Evolutionary conservation across 2,113 vertebrate species (phyloP).

Genomic region (Gasterosteus aculeatus): DNA sequence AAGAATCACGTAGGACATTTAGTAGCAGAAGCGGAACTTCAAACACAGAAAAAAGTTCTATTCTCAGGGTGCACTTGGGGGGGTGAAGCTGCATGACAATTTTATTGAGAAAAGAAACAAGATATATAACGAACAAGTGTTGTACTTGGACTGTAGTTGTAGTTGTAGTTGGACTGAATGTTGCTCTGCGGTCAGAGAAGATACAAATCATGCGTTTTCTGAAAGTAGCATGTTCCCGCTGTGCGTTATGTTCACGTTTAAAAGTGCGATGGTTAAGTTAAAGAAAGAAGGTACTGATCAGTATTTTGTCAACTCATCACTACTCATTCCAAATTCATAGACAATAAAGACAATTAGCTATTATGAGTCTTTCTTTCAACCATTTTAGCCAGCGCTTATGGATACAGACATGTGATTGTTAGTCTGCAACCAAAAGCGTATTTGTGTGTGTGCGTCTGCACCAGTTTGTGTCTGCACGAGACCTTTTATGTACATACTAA

Average conservation of each 20-base stretch:
- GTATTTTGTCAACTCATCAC: slow-evolving; percentile 85
- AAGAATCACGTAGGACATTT: slow-evolving; percentile 20
- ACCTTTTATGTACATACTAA: slow-evolving; percentile 78
- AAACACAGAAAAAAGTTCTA: slow-evolving; percentile 22
- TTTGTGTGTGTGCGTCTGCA: slow-evolving; percentile 49
- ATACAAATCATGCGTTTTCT: neutral
- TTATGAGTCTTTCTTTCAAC: slow-evolving; percentile 80
- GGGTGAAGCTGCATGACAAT: slow-evolving; percentile 33
- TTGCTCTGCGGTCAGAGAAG: neutral
- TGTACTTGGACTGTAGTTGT: neutral
- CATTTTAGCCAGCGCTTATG: slow-evolving; percentile 31
- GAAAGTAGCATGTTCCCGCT: slow-evolving; percentile 16
- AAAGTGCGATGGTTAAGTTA: slow-evolving; percentile 33
- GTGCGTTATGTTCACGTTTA: neutral
- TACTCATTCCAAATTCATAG: slow-evolving; percentile 65
- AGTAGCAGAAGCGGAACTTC: slow-evolving; percentile 8
- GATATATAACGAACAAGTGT: slow-evolving; percentile 16
- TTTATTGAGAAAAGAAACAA: slow-evolving; percentile 37
- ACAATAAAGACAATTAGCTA: slow-evolving; percentile 80
- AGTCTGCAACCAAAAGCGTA: slow-evolving; percentile 55
- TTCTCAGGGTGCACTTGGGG: slow-evolving; percentile 30
- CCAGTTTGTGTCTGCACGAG: slow-evolving; percentile 53
- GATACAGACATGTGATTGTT: slow-evolving; percentile 57
- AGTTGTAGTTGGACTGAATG: neutral
- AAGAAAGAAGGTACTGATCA: slow-evolving; percentile 75